Percentiles rank a stretch among this genome's conserved stretches.
Conservation (phyloP, 2,888 invertebrate species). For the Platypus cylindrus region DNA sequence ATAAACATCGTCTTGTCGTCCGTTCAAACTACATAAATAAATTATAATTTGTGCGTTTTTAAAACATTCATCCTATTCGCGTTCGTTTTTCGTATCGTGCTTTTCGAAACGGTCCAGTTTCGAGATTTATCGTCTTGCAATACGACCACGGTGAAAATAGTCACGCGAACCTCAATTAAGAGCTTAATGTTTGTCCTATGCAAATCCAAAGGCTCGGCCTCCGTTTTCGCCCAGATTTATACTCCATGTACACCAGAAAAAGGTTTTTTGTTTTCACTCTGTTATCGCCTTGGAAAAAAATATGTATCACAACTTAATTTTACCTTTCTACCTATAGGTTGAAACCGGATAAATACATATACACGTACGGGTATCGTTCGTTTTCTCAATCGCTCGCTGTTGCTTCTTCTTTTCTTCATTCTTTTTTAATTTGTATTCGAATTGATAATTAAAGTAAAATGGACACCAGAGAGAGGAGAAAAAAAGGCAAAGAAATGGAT, state of each 20-base stretch:
- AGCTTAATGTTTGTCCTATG: constrained; percentile 29
- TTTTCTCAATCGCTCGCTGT: too few relatives aligned
- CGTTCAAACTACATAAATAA: too few relatives aligned
- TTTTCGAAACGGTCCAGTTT: constrained; percentile 7
- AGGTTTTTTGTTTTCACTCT: constrained; percentile 18
- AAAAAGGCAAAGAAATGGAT: background rate
- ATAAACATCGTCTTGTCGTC: too few relatives aligned
- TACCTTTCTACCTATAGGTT: constrained; percentile 5
- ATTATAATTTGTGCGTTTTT: too few relatives aligned
- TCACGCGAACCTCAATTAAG: constrained; percentile 29
- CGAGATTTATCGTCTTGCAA: constrained; percentile 10
- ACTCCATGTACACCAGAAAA: constrained; percentile 18
- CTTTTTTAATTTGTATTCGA: too few relatives aligned
- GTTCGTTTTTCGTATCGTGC: too few relatives aligned
- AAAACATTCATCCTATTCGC: too few relatives aligned
- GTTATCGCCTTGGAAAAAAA: constrained; percentile 17
- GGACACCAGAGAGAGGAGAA: background rate
- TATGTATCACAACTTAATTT: constrained; percentile 23
- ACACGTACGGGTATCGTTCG: too few relatives aligned
- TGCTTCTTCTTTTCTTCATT: too few relatives aligned
- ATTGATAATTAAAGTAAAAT: too few relatives aligned
- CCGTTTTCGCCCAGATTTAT: constrained; percentile 23
- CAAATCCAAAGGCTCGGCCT: constrained; percentile 22
- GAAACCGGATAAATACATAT: too few relatives aligned
- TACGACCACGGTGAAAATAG: constrained; percentile 19